phyloP scores from a whole-genome alignment of 2,797 vertebrate species.

The Kryptopterus vitreolus region DNA sequence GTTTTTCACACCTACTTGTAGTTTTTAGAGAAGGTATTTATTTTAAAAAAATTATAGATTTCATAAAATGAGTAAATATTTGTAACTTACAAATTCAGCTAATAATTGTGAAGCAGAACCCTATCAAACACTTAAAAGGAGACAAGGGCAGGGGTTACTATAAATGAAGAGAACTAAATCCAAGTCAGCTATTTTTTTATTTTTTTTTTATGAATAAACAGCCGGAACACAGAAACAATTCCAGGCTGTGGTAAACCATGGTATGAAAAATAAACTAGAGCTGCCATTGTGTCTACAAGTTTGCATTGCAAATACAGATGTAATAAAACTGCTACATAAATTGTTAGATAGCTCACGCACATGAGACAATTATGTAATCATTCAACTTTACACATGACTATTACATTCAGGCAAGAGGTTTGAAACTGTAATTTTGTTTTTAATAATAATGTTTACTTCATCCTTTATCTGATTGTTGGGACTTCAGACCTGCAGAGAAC shows the following conservation, averaged over 20 bases:
- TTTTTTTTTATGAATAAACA: background rate
- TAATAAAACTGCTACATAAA: background rate
- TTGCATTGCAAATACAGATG: constrained; percentile 24
- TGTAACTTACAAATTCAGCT: too few relatives aligned
- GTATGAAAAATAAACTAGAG: background rate
- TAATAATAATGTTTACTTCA: background rate
- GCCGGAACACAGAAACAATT: background rate
- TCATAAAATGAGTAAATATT: too few relatives aligned
- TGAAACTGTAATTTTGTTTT: background rate
- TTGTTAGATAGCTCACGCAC: background rate
- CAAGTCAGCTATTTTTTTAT: background rate
- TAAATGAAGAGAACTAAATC: background rate
- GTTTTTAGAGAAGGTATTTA: too few relatives aligned
- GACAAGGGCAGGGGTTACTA: background rate
- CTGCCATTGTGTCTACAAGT: background rate
- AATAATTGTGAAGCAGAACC: background rate
- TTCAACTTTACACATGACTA: background rate
- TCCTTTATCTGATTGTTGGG: too few relatives aligned
- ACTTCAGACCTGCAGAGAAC: too few relatives aligned
- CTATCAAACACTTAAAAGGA: background rate
- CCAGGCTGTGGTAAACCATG: background rate
- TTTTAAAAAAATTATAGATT: too few relatives aligned
- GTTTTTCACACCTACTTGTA: too few relatives aligned
- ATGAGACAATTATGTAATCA: background rate
- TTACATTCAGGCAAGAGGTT: background rate